phyloP scores from a whole-genome alignment of 2,888 invertebrate genomes.

The Andrena bucephala region DNA sequence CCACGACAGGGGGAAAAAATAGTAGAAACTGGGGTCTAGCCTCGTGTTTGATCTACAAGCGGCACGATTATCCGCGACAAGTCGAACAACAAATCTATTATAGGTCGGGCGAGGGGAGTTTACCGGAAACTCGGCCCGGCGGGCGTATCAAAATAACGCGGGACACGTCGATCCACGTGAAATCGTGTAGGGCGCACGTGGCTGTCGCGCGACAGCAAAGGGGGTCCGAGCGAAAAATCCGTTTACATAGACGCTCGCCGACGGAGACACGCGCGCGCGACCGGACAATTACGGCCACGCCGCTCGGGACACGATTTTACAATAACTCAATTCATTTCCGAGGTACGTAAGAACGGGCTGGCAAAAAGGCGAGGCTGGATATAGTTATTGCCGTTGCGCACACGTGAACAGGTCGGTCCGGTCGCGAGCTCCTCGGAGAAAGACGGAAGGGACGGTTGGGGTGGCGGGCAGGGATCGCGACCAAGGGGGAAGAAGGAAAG shows the following conservation, averaged over 20 bases:
- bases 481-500: conserved; percentile 30
- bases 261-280: conserved; percentile 54
- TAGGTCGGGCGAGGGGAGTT: background rate
- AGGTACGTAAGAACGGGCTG: conserved; percentile 61
- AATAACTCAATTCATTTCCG: conserved; percentile 74
- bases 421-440: conserved; percentile 70
- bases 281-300: conserved; percentile 58
- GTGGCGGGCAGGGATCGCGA: conserved; percentile 20
- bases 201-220: conserved; percentile 18
- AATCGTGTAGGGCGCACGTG: conserved; percentile 44
- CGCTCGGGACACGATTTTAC: conserved; percentile 63
- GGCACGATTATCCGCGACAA: conserved; percentile 41
- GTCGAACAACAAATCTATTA: conserved; percentile 41
- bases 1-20: conserved; percentile 6
- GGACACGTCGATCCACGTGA: conserved; percentile 30
- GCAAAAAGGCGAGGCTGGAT: conserved; percentile 67
- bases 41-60: conserved; percentile 27
- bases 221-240: conserved; percentile 38
- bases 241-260: conserved; percentile 14
- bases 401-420: conserved; percentile 78
- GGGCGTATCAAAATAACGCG: background rate
- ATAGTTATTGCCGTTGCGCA: conserved; percentile 72
- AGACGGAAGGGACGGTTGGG: conserved; percentile 12
- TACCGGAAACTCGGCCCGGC: background rate
- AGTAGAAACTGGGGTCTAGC: background rate